A percentile compares a stretch with the other conserved stretches of the same genome.
Conservation (phyloP, 2,797 vertebrate genomes). For the Dermochelys coriacea region DNA sequence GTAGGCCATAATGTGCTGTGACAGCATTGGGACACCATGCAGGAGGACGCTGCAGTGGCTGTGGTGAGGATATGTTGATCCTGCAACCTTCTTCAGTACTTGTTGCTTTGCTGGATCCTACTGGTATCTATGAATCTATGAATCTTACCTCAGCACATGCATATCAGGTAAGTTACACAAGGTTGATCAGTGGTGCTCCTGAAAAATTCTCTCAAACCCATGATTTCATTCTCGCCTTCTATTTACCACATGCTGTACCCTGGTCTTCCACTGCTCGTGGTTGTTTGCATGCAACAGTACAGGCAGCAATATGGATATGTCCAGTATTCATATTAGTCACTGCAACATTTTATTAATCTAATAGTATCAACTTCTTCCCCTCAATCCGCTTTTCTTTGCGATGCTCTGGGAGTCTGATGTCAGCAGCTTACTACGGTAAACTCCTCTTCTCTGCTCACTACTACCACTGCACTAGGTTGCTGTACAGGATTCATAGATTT, state of each 20-base stretch:
- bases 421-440: neutral
- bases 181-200: neutral
- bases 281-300: fast-evolving
- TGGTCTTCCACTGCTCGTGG: neutral
- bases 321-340: neutral
- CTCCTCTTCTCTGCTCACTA: neutral
- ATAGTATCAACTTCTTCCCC: conserved; percentile 34
- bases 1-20: neutral
- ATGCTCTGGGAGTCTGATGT: conserved; percentile 16
- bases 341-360: conserved; percentile 43
- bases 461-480: fast-evolving
- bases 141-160: neutral
- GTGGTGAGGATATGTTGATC: neutral
- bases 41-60: neutral
- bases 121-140: no score
- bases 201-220: neutral
- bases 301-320: neutral
- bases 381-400: conserved; percentile 27
- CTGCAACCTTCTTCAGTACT: neutral
- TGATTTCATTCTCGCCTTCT: neutral
- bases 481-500: conserved; percentile 1
- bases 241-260: neutral
- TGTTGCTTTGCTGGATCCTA: neutral
- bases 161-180: neutral
- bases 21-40: neutral